Conservation (phyloP, 2,113 vertebrate species). For the Ptilonorhynchus violaceus region DNA sequence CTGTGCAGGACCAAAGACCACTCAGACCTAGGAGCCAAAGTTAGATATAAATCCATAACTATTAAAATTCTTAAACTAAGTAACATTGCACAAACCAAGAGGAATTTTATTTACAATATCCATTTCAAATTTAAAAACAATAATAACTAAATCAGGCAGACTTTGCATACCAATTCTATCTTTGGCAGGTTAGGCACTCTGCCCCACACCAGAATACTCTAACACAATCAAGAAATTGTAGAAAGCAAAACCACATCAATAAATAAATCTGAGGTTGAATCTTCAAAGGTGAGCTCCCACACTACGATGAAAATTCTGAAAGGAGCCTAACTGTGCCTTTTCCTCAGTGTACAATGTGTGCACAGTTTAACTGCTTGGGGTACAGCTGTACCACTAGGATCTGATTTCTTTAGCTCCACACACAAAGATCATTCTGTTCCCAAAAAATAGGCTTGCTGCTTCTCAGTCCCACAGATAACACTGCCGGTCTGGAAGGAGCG, state of each 20-base stretch:
- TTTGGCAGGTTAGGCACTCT: not conserved
- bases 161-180: not conserved
- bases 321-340: not conserved
- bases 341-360: conserved; percentile 16
- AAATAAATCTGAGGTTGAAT: not conserved
- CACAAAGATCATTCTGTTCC: conserved; percentile 76
- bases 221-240: not conserved
- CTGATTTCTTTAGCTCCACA: conserved; percentile 39
- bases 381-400: conserved; percentile 57
- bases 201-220: not conserved
- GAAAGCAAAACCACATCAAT: not conserved
- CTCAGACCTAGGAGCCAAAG: not conserved
- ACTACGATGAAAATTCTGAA: not conserved
- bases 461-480: conserved; percentile 46
- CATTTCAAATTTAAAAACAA: not conserved
- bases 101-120: not conserved
- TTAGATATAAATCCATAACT: not conserved
- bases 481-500: not conserved
- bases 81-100: not conserved
- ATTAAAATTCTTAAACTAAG: not conserved
- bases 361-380: not conserved
- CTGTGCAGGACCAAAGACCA: not conserved
- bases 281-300: not conserved
- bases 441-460: not conserved
- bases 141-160: not conserved